phyloP scores from a whole-genome alignment of 2,888 invertebrate species.

The Apodemia duryi region DNA sequence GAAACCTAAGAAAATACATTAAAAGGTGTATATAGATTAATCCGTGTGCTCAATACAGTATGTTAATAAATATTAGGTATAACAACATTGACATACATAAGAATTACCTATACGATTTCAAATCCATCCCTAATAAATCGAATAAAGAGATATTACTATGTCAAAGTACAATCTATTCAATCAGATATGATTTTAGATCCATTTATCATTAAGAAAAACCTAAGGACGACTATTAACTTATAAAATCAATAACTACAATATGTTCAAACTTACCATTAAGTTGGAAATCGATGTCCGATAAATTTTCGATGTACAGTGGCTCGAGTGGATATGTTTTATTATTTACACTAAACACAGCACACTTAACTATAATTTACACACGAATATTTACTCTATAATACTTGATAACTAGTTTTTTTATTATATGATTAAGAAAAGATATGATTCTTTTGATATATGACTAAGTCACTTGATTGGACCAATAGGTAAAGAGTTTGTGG shows the following conservation, averaged over 20 bases:
- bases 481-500: slow-evolving; percentile 34
- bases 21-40: no score
- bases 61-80: no score
- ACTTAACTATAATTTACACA: slow-evolving; percentile 9
- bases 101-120: no score
- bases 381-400: slow-evolving; percentile 14
- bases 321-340: slow-evolving; percentile 29
- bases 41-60: no score
- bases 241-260: not conserved
- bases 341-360: slow-evolving; percentile 42
- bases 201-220: not conserved
- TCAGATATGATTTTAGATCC: not conserved
- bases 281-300: slow-evolving; percentile 23
- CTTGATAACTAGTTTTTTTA: not conserved
- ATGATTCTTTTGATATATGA: slow-evolving; percentile 49
- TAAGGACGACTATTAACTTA: not conserved
- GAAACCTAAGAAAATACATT: no score
- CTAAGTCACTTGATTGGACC: slow-evolving; percentile 71
- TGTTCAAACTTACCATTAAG: slow-evolving; percentile 27
- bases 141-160: no score
- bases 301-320: slow-evolving; percentile 24
- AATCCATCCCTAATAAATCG: no score
- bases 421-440: slow-evolving; percentile 32
- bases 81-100: no score
- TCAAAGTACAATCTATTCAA: no score